Evolutionary conservation across 2,888 invertebrate genomes (phyloP).

Genomic region (Sepioteuthis lessoniana): DNA sequence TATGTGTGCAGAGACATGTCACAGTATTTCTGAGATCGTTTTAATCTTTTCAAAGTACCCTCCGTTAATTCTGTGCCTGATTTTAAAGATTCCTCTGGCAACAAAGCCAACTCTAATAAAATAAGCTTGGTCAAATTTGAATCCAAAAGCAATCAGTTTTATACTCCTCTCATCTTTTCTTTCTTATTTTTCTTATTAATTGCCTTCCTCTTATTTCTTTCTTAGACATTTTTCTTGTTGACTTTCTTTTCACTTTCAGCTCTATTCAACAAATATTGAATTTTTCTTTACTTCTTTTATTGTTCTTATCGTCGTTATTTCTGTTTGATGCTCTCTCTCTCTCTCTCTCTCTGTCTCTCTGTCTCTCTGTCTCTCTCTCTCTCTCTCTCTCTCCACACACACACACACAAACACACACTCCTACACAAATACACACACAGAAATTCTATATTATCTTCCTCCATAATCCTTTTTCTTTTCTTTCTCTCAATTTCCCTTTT

Average conservation of each 20-base stretch:
- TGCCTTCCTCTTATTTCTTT: not conserved
- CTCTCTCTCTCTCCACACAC: not conserved
- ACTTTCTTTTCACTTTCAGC: not conserved
- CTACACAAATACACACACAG: not conserved
- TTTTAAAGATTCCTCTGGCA: not conserved
- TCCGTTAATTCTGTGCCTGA: not conserved
- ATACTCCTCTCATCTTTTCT: not conserved
- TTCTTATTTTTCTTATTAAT: not conserved
- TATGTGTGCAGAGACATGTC: not conserved
- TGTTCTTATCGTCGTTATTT: too few species aligned
- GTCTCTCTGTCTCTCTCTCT: too few species aligned
- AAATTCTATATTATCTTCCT: not conserved
- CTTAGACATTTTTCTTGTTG: not conserved
- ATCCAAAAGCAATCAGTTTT: not conserved
- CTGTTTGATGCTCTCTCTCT: too few species aligned
- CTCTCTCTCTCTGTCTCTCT: too few species aligned
- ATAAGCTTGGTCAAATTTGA: not conserved
- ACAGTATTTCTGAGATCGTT: not conserved
- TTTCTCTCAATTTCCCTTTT: not conserved
- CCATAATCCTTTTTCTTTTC: not conserved
- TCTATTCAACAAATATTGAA: not conserved
- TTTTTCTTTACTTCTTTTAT: too few species aligned
- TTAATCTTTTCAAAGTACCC: not conserved
- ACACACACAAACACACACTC: not conserved
- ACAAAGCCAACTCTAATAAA: constrained; percentile 33